Base-by-base conservation (phyloP, 2,797 vertebrate genomes). In the Chrosomus eos region DNA sequence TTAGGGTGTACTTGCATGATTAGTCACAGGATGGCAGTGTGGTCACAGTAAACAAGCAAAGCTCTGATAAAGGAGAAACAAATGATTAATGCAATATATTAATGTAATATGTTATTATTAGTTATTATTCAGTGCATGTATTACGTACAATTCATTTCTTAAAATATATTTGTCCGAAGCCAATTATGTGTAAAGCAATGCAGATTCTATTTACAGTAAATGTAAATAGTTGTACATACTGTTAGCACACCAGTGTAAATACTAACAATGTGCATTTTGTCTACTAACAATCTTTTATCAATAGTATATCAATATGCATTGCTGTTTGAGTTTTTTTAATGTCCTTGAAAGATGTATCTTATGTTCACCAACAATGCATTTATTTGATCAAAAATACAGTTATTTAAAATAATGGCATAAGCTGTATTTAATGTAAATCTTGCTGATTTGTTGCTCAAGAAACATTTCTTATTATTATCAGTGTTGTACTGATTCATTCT, bases 21-120 rank as follows among this genome's bases (percentile, higher is more conserved):
- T 28, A 38, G 45, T 77, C 80, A 33, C 62, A 68, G 21, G 88
- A 68, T 76, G 84, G 75, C 84, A 83, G 70, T 71, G 71, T 55
- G 58, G 18, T 40, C 26, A 43, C 19, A 1, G 18, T 51, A 18
- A 68, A 80, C 18, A 45, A 45, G 40, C 21, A 43, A 48, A 64
- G 60, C 55, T 43, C 3, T 23, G 26, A 3, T 79, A 66, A 45
- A 62, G 75, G 3, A 48, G 76, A 79, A 64, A 31, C n/a, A 66
- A 43, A 48, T 23, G 4, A 40, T 79, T 43, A 28, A 43, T 43
- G 62, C 6, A 51, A n/a, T 40, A 36, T 18, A 19, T n/a, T 55
- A 26, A 11, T 81, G 4, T 16, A 43, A 21, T 31, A 23, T 45
- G 3, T 64, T 2, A 1, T 79, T n/a, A 33, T 33, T n/a, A n/a